A percentile compares a stretch with the other conserved stretches of the same genome.
Evolutionary conservation across 2,113 vertebrate species (phyloP).

Genomic region (Chloropsis hardwickii): DNA sequence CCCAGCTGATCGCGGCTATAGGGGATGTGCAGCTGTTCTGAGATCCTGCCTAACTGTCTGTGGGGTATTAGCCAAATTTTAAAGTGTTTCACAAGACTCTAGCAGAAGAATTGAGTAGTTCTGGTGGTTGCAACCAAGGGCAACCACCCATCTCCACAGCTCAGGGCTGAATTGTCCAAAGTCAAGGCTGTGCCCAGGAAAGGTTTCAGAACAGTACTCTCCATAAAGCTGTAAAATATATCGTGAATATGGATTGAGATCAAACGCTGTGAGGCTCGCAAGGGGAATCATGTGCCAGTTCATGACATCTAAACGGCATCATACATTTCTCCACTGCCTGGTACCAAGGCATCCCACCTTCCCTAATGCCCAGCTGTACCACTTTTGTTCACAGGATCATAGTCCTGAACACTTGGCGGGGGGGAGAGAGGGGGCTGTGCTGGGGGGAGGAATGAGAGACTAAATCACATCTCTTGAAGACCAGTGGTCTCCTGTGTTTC

Average conservation of each 20-base stretch:
- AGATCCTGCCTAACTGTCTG: not conserved
- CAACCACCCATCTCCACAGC: not conserved
- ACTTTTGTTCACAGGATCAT: not conserved
- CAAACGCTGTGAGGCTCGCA: not conserved
- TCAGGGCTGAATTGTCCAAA: not conserved
- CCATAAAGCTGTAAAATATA: not conserved
- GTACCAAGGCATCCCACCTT: not conserved
- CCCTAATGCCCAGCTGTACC: not conserved
- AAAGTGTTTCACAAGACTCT: not conserved
- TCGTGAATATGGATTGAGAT: not conserved
- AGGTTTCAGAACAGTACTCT: not conserved
- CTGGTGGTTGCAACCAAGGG: not conserved
- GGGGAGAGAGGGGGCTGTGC: not conserved
- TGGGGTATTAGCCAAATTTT: not conserved
- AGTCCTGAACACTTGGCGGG: not conserved
- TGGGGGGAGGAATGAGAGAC: accelerated
- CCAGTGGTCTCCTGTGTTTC: not conserved
- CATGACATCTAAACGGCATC: not conserved
- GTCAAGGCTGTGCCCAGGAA: not conserved
- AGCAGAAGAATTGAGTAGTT: not conserved
- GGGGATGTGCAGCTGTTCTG: not conserved
- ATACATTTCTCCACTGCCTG: not conserved
- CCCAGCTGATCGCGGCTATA: accelerated
- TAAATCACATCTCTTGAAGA: not conserved
- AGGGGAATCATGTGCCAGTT: not conserved